A percentile compares a stretch with the other conserved stretches of the same genome.
These are phyloP conservation scores for Eumacrocentrus americanus DNA, from an alignment of 2,888 invertebrate genomes.

Conservation along the genomic window DNA sequence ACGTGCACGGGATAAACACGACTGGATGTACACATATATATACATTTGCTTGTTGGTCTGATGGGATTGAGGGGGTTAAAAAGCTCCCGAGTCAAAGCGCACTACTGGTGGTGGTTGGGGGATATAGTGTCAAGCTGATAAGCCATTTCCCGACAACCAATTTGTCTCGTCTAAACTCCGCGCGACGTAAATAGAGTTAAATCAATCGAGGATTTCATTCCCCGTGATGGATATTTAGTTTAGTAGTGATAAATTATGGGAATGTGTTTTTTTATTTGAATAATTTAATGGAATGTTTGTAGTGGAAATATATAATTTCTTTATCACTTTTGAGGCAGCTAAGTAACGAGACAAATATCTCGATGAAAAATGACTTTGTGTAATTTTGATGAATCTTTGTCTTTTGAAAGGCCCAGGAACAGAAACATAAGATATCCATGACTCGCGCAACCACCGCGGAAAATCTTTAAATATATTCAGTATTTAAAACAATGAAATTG, in stretches of 20 bases:
- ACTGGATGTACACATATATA: background rate
- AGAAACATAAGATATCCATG: too few species aligned
- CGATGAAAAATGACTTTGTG: too few species aligned
- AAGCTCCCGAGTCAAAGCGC: background rate
- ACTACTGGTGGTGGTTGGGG: background rate
- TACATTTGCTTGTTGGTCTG: background rate
- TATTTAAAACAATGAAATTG: too few species aligned
- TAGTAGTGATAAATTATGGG: background rate
- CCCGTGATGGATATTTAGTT: background rate
- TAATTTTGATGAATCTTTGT: too few species aligned
- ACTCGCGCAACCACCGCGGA: too few species aligned
- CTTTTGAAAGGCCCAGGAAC: too few species aligned
- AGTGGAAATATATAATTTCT: too few species aligned
- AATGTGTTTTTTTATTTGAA: background rate
- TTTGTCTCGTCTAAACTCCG: background rate
- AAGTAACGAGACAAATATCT: too few species aligned
- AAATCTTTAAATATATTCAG: too few species aligned
- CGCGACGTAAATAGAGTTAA: background rate
- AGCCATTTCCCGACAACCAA: background rate
- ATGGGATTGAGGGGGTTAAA: background rate
- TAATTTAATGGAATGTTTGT: background rate
- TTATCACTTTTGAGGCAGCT: too few species aligned
- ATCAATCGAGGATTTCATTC: too few species aligned
- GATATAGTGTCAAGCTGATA: conserved; percentile 2
- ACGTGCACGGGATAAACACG: background rate